Evolutionary conservation across 2,888 invertebrate species (phyloP), one percentile per base, ranked within the genome.

Genomic region (Polyommatus iphigenia): DNA sequence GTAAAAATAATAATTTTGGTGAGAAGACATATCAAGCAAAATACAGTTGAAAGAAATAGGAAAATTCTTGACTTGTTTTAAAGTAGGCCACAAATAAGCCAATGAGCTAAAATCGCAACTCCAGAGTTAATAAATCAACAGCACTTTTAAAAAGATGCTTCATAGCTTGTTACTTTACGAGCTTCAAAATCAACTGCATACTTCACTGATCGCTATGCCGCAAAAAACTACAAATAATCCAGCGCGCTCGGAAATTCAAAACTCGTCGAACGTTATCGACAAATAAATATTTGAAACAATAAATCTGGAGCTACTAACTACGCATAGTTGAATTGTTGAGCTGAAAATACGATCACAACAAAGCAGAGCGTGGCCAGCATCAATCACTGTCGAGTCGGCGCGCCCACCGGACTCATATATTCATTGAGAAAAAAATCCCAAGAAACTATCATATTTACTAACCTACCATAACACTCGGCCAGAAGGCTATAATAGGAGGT

Each of bases 331-430:
- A 59, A 78, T 78, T 59, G 78, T 78, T 73, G 41, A 24, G 59
- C 78, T 78, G 73, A 73, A 78, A 78, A 75, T 73, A 78, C 72
- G 73, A 75, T 75, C 73, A 75, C 78, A 78, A 78, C 78, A 78
- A 41, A 78, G 67, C 76, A 54, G 76, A 76, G 54, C 71, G 76
- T 76, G 71, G 71, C 57, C 41, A 41, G 24, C 78, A 81, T 81
- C 80, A 79, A 81, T 82, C 82, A 82, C 71, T 77, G 82, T 82
- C 81, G 62, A n/a, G 32, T 41, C 41, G 71, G 32, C 57, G 79
- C 81, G 80, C 81, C 81, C 78, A 80, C 50, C 80, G 79, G 81
- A 80, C 81, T 79, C 78, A 80, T 79, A 79, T 80, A 78, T 78
- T 67, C 79, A 79, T 79, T 81, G 78, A 79, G 79, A 29, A 75